Conservation (phyloP, 92 coral and sea anemone species). For the Siderastrea siderea region DNA sequence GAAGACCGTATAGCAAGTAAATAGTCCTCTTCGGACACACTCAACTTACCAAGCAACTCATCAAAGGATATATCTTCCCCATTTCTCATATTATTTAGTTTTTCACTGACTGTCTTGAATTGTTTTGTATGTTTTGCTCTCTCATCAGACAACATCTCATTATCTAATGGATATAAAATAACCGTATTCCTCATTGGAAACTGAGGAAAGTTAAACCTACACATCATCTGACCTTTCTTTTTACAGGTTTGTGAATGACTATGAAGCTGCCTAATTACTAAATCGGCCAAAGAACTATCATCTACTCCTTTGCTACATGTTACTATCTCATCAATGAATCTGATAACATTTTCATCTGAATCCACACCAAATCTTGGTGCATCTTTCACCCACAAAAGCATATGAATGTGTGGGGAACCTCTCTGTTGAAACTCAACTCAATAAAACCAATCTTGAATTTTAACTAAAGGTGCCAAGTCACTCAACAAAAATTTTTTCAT, state of each 20-base stretch:
- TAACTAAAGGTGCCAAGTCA: conserved; percentile 5
- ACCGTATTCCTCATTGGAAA: conserved; percentile 71
- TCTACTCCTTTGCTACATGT: not conserved
- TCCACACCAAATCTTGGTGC: conserved; percentile 28
- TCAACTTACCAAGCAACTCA: conserved; percentile 32
- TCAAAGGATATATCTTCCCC: conserved; percentile 68
- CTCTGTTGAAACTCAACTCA: conserved; percentile 73
- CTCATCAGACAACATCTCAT: conserved; percentile 14
- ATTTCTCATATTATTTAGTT: conserved; percentile 53
- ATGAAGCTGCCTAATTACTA: conserved; percentile 74
- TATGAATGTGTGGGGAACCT: conserved; percentile 68
- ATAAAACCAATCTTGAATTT: conserved; percentile 32
- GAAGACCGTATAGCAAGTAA: conserved; percentile 73
- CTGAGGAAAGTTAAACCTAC: conserved; percentile 76
- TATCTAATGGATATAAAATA: conserved; percentile 66
- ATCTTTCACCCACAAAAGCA: conserved; percentile 18
- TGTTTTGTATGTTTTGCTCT: conserved; percentile 12
- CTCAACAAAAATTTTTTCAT: conserved; percentile 34
- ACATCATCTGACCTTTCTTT: conserved; percentile 35
- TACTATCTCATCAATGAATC: not conserved
- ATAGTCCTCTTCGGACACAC: conserved; percentile 55
- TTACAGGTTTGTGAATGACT: conserved; percentile 79
- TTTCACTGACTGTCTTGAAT: conserved; percentile 32
- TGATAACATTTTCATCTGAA: not conserved
- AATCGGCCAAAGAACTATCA: not conserved